phyloP scores from a whole-genome alignment of 2,888 invertebrate genomes.

The Tipula vernalis region DNA sequence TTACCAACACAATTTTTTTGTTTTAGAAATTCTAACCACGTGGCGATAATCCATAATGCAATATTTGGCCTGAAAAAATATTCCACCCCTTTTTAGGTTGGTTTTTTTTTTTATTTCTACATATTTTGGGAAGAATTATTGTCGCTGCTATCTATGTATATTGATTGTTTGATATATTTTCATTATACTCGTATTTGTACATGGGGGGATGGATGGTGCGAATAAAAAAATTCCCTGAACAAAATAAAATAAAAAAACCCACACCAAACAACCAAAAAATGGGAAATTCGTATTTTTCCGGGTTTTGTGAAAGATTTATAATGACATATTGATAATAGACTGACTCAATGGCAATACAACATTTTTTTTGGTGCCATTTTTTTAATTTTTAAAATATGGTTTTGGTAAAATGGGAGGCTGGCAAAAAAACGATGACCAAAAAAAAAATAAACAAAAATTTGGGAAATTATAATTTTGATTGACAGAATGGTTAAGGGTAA shows the following conservation, averaged over 20 bases:
- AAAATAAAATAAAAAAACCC: neutral
- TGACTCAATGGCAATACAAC: neutral
- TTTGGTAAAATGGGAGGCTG: neutral
- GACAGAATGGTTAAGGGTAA: neutral
- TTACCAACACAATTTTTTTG: neutral
- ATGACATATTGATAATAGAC: constrained; percentile 4
- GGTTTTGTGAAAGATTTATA: neutral
- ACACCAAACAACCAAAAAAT: neutral
- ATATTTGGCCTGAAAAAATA: neutral
- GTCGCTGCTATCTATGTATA: neutral
- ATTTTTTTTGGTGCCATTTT: neutral
- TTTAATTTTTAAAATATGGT: neutral
- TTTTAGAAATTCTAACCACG: neutral
- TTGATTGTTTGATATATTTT: neutral
- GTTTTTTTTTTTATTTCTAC: neutral
- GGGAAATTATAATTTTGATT: neutral
- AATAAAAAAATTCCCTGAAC: neutral
- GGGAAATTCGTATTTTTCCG: neutral
- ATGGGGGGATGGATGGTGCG: neutral
- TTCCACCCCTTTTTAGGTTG: neutral
- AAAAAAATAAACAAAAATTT: neutral
- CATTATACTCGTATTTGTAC: neutral
- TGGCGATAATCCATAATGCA: neutral
- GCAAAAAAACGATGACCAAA: neutral
- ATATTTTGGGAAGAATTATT: neutral